Conservation (phyloP, 2,113 vertebrate genomes). For the Sylvilagus bachmani region DNA sequence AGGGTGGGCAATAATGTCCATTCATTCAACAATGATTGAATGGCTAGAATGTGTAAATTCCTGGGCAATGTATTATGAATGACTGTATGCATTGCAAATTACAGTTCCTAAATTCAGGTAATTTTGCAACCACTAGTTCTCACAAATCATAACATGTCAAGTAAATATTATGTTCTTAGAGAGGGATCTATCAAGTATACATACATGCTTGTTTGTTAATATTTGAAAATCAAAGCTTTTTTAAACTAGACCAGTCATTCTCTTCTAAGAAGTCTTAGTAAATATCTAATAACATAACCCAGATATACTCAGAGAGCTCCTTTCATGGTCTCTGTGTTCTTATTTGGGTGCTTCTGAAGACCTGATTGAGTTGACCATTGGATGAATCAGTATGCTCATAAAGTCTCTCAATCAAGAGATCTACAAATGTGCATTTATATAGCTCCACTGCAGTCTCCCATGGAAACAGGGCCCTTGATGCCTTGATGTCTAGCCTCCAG, state of each 20-base stretch:
- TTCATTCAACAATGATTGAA: not conserved
- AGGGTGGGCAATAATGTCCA: not conserved
- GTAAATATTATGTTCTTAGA: conserved; percentile 38
- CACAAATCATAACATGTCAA: not conserved
- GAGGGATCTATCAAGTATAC: conserved; percentile 45
- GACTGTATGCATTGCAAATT: not conserved
- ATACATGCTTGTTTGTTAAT: not conserved
- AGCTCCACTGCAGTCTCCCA: not conserved
- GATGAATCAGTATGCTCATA: not conserved
- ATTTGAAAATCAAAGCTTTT: conserved; percentile 63
- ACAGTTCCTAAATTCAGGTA: not conserved
- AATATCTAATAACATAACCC: not conserved
- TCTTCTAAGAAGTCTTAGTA: conserved; percentile 50
- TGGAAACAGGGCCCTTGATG: conserved; percentile 67
- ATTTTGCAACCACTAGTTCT: not conserved
- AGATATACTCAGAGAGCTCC: not conserved
- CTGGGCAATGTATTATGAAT: not conserved
- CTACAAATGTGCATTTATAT: conserved; percentile 39
- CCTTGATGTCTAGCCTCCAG: conserved; percentile 82
- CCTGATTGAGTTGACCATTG: not conserved
- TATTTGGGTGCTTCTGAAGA: not conserved
- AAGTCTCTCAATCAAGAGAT: conserved; percentile 61
- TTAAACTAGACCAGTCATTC: conserved; percentile 17
- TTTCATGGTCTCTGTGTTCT: not conserved
- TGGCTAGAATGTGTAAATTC: not conserved